Conservation (phyloP, 2,888 invertebrate genomes). For the Erebia ligea region DNA sequence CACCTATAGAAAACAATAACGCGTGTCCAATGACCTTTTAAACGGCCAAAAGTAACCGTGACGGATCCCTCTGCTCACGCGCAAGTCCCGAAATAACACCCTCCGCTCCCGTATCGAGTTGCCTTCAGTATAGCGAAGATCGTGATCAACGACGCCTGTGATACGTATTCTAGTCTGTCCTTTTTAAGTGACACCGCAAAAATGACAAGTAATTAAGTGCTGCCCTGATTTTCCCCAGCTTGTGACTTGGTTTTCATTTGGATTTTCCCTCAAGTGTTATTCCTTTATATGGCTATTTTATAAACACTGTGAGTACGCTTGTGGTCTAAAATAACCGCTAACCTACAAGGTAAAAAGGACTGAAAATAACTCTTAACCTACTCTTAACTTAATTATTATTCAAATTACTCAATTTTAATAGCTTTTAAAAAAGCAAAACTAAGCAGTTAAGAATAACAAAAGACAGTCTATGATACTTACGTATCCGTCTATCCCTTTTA, state of each 20-base stretch:
- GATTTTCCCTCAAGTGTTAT: conserved; percentile 49
- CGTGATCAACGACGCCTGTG: conserved; percentile 68
- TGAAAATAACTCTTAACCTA: conserved; percentile 5
- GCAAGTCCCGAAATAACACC: conserved; percentile 70
- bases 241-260: conserved; percentile 65
- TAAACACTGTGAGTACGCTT: conserved; percentile 75
- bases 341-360: conserved; percentile 20
- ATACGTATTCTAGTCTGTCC: conserved; percentile 64
- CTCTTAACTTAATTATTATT: neutral
- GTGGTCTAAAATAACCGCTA: conserved; percentile 32
- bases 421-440: neutral
- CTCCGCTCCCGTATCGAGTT: conserved; percentile 71
- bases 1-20: conserved; percentile 52
- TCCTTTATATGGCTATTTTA: conserved; percentile 60
- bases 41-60: conserved; percentile 74
- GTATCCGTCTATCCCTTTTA: conserved; percentile 50
- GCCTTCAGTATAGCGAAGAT: conserved; percentile 66
- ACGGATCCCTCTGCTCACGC: conserved; percentile 63
- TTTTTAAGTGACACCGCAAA: conserved; percentile 47
- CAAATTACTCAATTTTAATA: neutral
- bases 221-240: conserved; percentile 49
- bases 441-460: too few species aligned
- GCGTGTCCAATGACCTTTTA: conserved; percentile 80
- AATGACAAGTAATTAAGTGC: conserved; percentile 71
- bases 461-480: conserved; percentile 42